Evolutionary conservation across 2,888 invertebrate species (phyloP), one percentile per base, ranked within the genome.

Genomic region (Trachelus iudaicus): DNA sequence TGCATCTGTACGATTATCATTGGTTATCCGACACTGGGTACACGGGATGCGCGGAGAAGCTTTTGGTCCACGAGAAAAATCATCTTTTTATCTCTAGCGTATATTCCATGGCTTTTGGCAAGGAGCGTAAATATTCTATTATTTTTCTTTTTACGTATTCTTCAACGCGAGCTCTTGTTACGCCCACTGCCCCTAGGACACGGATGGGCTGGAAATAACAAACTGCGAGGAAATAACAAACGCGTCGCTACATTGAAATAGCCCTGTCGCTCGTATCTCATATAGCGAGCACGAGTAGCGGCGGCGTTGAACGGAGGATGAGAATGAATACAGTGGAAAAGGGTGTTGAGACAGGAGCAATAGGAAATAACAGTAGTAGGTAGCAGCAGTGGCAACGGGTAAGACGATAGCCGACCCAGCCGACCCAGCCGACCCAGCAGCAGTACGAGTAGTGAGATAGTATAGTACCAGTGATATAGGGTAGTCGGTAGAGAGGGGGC

Each of bases 141-240:
- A n/a, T n/a, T n/a, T 15, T 15, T 40, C 6, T 56, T 56, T 23
- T 56, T 23, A 4, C 13, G 4, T 9, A 15, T 9, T 56, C 40
- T 23, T 56, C 9, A 15, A 23, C 56, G 56, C 56, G 23, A 56
- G 56, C 56, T 56, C 56, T 9, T 23, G 23, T 56, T 56, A 56
- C 56, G 9, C 23, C 56, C 56, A 56, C 56, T 56, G 23, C 9
- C 23, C 56, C 56, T 23, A 9, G 56, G 56, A 56, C 56, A 23
- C 23, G 56, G 9, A 56, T 11, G 56, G 85, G 80, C 84, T 83
- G 83, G 85, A 90, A 89, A 90, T 91, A 91, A 91, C 91, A 91
- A 91, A 91, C 89, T 89, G 88, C 85, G 86, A 87, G 89, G 87
- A 89, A 90, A 90, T 91, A 91, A 91, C 90, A 91, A 91, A 90